Conservation (phyloP, 2,888 invertebrate genomes). For the Microctonus brassicae region DNA sequence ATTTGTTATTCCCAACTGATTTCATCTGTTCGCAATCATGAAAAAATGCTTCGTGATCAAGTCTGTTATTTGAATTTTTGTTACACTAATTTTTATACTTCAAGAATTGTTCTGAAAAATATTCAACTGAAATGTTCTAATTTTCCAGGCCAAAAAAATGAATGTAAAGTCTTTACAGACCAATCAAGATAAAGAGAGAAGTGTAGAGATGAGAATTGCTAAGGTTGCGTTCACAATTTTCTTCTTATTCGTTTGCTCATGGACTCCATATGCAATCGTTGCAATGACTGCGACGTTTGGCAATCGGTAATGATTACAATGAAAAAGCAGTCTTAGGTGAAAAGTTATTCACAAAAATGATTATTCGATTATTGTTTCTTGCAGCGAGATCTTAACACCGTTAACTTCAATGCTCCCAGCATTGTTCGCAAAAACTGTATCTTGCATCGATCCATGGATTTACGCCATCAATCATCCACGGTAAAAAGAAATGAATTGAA, state of each 20-base stretch:
- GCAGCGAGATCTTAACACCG: slow-evolving; percentile 70
- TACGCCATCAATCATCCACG: slow-evolving; percentile 94
- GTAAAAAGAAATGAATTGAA: slow-evolving; percentile 63
- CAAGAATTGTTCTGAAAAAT: neutral
- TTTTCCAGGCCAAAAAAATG: slow-evolving; percentile 85
- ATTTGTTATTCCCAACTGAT: slow-evolving; percentile 90
- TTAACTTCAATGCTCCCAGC: slow-evolving; percentile 86
- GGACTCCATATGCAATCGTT: slow-evolving; percentile 91
- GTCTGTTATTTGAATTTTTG: too few relatives aligned
- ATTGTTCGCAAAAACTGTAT: slow-evolving; percentile 87
- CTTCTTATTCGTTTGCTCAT: slow-evolving; percentile 86
- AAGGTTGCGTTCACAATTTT: slow-evolving; percentile 91
- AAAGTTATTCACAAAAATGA: neutral
- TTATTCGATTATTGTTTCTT: neutral
- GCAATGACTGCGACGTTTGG: slow-evolving; percentile 88
- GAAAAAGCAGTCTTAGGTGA: neutral
- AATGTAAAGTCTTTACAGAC: slow-evolving; percentile 87
- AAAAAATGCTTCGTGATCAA: slow-evolving; percentile 83
- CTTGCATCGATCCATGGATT: slow-evolving; percentile 92
- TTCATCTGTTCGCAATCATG: slow-evolving; percentile 88
- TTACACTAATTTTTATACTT: too few relatives aligned
- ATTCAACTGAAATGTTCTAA: neutral
- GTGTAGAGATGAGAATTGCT: slow-evolving; percentile 87
- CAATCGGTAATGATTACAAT: slow-evolving; percentile 70
- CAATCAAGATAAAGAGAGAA: slow-evolving; percentile 79